Evolutionary conservation across 2,888 invertebrate genomes (phyloP).

Genomic region (Philereme vetulata): DNA sequence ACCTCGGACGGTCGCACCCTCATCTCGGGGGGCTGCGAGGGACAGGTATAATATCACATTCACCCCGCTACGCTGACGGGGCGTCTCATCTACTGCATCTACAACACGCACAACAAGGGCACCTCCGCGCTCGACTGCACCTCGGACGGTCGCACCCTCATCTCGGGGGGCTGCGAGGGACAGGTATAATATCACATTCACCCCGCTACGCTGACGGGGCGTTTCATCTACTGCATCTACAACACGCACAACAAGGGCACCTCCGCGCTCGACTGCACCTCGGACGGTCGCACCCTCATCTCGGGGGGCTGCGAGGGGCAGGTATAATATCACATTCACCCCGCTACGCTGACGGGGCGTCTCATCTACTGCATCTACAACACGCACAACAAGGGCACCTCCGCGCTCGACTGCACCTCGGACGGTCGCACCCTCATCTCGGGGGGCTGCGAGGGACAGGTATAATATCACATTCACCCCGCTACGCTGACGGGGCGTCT

Average conservation of each 20-base stretch:
- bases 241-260: slow-evolving; percentile 89
- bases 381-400: slow-evolving; percentile 89
- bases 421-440: slow-evolving; percentile 68
- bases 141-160: slow-evolving; percentile 86
- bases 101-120: slow-evolving; percentile 95
- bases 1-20: slow-evolving; percentile 88
- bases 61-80: slow-evolving; percentile 51
- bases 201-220: no score
- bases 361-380: slow-evolving; percentile 55
- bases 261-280: no score
- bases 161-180: slow-evolving; percentile 97
- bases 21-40: slow-evolving; percentile 95
- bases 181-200: slow-evolving; percentile 79
- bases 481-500: slow-evolving; percentile 88
- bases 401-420: no score
- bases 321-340: slow-evolving; percentile 59
- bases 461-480: slow-evolving; percentile 40
- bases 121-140: slow-evolving; percentile 92
- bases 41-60: slow-evolving; percentile 84
- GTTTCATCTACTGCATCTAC: slow-evolving; percentile 55
- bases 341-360: slow-evolving; percentile 84
- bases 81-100: slow-evolving; percentile 90
- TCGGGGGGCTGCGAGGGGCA: slow-evolving; percentile 96
- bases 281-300: slow-evolving; percentile 68
- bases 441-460: slow-evolving; percentile 97